Conservation (phyloP, 2,888 invertebrate species). For the Cacoxenus indagator region DNA sequence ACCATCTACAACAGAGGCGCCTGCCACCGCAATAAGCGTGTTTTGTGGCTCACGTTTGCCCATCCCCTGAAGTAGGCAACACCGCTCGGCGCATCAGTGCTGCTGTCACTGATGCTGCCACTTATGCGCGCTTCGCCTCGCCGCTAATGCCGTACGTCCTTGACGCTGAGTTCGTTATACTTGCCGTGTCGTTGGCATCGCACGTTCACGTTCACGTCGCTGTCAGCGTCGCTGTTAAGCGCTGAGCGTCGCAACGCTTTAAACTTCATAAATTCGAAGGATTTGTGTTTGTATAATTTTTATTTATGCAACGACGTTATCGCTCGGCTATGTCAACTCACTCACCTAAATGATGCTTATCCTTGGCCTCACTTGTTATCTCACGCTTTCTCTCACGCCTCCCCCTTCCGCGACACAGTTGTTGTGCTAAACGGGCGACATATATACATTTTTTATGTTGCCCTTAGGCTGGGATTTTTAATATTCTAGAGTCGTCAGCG, state of each 20-base stretch:
- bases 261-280: slow-evolving; percentile 16
- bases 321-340: neutral
- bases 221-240: neutral
- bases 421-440: neutral
- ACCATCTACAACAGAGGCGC: neutral
- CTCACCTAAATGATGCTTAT: neutral
- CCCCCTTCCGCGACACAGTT: no score
- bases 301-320: neutral
- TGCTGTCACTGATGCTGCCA: neutral
- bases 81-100: neutral
- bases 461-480: neutral
- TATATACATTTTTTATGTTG: neutral
- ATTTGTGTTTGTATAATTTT: neutral
- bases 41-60: neutral
- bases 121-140: neutral
- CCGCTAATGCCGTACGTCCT: slow-evolving; percentile 16
- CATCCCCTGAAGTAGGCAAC: no score
- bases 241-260: slow-evolving; percentile 11
- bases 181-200: slow-evolving; percentile 16
- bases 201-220: neutral
- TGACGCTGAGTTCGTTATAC: slow-evolving; percentile 21
- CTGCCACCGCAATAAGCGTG: neutral
- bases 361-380: slow-evolving; percentile 15
- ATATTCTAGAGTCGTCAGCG: slow-evolving; percentile 18
- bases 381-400: no score